Percentiles rank a stretch among this genome's conserved stretches.
phyloP scores from a whole-genome alignment of 1,140 invertebrate species.

The Bombus superbus region DNA sequence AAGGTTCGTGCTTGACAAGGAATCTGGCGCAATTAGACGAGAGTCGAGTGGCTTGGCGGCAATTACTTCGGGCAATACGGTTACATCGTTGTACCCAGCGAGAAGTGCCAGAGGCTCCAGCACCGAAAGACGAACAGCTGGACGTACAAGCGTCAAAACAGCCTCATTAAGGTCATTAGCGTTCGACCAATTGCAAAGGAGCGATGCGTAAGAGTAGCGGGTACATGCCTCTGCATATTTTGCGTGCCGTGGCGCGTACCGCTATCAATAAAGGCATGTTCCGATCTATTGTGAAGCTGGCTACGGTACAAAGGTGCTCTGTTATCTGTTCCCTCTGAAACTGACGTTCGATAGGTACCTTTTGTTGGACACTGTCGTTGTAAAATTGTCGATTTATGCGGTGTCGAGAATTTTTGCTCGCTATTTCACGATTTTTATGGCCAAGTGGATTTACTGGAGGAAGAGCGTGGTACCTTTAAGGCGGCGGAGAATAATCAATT shows the following conservation, averaged over 20 bases:
- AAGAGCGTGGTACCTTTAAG: background rate
- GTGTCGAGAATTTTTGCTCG: background rate
- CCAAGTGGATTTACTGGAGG: background rate
- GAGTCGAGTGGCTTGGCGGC: conserved; percentile 60
- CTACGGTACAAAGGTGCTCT: conserved; percentile 2
- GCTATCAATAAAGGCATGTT: conserved; percentile 28
- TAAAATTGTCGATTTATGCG: conserved; percentile 26
- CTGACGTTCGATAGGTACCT: background rate
- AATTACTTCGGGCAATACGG: conserved; percentile 69
- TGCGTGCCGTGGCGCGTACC: background rate
- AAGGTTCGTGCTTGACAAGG: conserved; percentile 71
- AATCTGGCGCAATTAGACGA: conserved; percentile 73
- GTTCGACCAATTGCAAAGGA: conserved; percentile 63
- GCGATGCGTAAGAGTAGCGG: conserved; percentile 53
- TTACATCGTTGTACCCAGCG: conserved; percentile 44
- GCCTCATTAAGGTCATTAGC: conserved; percentile 74
- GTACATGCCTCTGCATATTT: conserved; percentile 43
- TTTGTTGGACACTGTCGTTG: conserved; percentile 2
- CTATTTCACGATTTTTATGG: background rate
- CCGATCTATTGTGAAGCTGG: background rate
- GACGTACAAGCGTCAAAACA: conserved; percentile 73
- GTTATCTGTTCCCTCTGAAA: background rate
- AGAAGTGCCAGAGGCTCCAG: conserved; percentile 38
- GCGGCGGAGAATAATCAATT: conserved; percentile 13
- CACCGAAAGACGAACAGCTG: conserved; percentile 34